These are phyloP conservation scores for Trochalopteron elliotii DNA, from an alignment of 2,113 vertebrate genomes.

Conservation along the genomic window DNA sequence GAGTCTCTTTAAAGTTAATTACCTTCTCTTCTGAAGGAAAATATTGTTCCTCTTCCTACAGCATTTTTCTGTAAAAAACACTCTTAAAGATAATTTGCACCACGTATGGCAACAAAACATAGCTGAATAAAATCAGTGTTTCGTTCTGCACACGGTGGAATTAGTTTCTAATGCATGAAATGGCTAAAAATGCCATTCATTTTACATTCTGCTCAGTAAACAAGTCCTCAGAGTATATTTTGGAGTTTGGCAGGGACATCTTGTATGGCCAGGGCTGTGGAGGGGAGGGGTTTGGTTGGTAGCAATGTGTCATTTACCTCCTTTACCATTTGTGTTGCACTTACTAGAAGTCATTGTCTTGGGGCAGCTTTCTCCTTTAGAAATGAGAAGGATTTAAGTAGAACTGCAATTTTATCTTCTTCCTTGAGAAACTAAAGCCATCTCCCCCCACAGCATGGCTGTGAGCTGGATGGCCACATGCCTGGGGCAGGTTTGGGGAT, in stretches of 20 bases:
- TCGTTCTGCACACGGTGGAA: not conserved
- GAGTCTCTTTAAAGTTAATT: not conserved
- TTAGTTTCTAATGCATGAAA: not conserved
- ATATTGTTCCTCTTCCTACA: not conserved
- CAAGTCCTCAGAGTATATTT: accelerated
- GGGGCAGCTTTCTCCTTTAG: not conserved
- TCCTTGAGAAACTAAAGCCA: not conserved
- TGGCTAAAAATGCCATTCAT: not conserved
- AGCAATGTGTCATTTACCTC: too few species aligned
- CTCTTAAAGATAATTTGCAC: not conserved
- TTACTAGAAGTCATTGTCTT: not conserved
- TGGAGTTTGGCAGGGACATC: not conserved
- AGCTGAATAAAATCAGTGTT: not conserved
- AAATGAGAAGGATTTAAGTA: not conserved
- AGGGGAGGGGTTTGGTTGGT: not conserved
- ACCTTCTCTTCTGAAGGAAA: not conserved
- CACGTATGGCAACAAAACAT: not conserved
- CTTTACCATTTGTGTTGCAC: not conserved
- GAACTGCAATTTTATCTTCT: not conserved
- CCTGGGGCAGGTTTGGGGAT: not conserved
- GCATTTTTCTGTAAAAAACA: not conserved
- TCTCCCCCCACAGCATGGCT: accelerated
- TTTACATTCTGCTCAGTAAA: not conserved
- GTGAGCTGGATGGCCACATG: accelerated
- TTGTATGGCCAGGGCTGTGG: not conserved